Evolutionary conservation across 2,797 vertebrate genomes (phyloP).

Genomic region (Onychomys arenicola): DNA sequence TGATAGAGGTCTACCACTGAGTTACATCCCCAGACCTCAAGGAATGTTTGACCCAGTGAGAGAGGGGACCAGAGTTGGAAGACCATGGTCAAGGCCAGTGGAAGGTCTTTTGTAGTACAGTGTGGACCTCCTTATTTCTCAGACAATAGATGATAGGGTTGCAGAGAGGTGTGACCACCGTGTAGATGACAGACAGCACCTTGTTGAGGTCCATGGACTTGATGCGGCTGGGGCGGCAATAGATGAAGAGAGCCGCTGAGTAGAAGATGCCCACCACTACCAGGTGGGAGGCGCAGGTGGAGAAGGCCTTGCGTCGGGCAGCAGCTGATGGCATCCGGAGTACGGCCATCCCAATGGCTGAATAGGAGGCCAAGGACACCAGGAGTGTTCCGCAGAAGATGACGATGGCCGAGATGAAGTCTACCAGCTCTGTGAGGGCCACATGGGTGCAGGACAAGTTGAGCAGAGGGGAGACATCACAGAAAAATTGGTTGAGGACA

Average conservation of each 20-base stretch:
- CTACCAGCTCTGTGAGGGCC: constrained; percentile 73
- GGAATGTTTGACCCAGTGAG: background rate
- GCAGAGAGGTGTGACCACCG: constrained; percentile 60
- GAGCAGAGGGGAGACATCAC: constrained; percentile 79
- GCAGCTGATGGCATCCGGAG: background rate
- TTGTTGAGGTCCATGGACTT: constrained; percentile 68
- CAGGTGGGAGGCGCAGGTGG: constrained; percentile 71
- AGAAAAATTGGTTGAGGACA: constrained; percentile 80
- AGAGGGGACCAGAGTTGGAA: background rate
- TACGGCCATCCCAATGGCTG: background rate
- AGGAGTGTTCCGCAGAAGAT: constrained; percentile 64
- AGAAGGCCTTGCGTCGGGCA: constrained; percentile 46
- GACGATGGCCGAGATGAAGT: constrained; percentile 73
- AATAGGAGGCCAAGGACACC: constrained; percentile 33
- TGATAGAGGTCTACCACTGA: background rate
- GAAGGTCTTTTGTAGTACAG: background rate
- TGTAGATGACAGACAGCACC: constrained; percentile 70
- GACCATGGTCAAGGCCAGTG: background rate
- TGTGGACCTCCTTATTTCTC: constrained; percentile 61
- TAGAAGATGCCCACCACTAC: constrained; percentile 73
- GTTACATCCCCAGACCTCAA: background rate
- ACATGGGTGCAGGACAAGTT: constrained; percentile 76
- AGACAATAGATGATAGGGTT: constrained; percentile 75
- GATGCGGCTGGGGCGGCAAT: constrained; percentile 57
- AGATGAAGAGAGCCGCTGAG: constrained; percentile 66